Percentiles rank a stretch among this genome's conserved stretches.
These are phyloP conservation scores for Melanotaenia boesemani DNA, from an alignment of 2,797 vertebrate species.

Conservation along the genomic window DNA sequence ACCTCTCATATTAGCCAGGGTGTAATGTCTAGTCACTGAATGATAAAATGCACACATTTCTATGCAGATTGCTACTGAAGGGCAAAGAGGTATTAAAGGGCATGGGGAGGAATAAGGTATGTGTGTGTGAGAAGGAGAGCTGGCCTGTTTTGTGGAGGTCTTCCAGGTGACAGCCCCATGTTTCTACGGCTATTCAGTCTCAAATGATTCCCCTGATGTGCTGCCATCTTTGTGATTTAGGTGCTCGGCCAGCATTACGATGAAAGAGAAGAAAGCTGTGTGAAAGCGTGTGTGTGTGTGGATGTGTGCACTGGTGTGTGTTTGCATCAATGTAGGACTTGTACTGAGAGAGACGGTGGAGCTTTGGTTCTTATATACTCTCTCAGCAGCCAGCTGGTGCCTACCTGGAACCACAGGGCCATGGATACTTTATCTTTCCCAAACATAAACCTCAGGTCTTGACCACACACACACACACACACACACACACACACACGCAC, in stretches of 20 bases:
- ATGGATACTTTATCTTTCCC: slow-evolving; percentile 77
- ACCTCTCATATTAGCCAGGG: slow-evolving; percentile 75
- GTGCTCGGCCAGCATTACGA: slow-evolving; percentile 73
- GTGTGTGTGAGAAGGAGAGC: slow-evolving; percentile 44
- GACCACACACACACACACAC: slow-evolving; percentile 48
- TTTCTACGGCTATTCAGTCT: slow-evolving; percentile 81
- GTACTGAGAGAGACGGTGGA: slow-evolving; percentile 39
- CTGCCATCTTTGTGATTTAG: slow-evolving; percentile 85
- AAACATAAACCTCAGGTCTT: slow-evolving; percentile 75
- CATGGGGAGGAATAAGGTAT: slow-evolving; percentile 69
- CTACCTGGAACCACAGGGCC: slow-evolving; percentile 73
- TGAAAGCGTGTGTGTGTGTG: slow-evolving; percentile 26
- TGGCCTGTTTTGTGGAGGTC: slow-evolving; percentile 70
- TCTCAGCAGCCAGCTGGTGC: slow-evolving; percentile 63
- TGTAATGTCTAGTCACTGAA: slow-evolving; percentile 79
- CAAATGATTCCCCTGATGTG: slow-evolving; percentile 85
- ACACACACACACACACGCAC: slow-evolving; percentile 43
- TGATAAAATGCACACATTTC: slow-evolving; percentile 82
- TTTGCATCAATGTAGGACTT: slow-evolving; percentile 46
- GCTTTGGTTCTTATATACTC: slow-evolving; percentile 74
- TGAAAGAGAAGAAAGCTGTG: slow-evolving; percentile 70
- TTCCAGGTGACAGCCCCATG: slow-evolving; percentile 81
- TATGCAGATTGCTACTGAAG: slow-evolving; percentile 83
- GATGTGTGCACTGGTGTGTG: slow-evolving; percentile 21
- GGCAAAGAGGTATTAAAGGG: slow-evolving; percentile 82